Base-by-base conservation (phyloP, 2,797 vertebrate species). In the Chelmon rostratus region DNA sequence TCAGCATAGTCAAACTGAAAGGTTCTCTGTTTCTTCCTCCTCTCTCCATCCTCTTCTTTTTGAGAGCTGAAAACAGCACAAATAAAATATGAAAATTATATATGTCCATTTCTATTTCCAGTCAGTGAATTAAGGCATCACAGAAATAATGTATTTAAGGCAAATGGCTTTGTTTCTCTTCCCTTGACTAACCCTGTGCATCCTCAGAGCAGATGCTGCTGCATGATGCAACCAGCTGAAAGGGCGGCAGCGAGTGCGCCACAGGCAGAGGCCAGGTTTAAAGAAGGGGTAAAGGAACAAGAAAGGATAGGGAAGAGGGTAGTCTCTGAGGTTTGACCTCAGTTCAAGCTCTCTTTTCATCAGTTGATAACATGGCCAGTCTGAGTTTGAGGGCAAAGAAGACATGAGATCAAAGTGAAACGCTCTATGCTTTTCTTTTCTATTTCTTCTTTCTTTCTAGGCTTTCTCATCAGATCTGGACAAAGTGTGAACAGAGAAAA, bases 1-100 rank as follows among this genome's bases (percentile, higher is more conserved):
- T 86, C 82, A 1, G 93, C 9, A 71, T 83, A 92, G 67, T 82
- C 93, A 81, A 93, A 97, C 69, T 95, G 93, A 79, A 93, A 96
- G 0, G 92, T 95, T 68, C 88, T 91, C 68, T 90, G 93, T 80
- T 93, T 95, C 78, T 89, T 93, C 78, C 92, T 92, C 58, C 77
- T 88, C 74, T 90, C 91, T 68, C 92, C 91, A 85, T 95, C 92
- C 19, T 93, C 91, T 9, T 89, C 91, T 35, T 85, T 91, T 37
- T 95, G 91, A 71, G 94, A 94, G 33, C 95, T 95, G 74, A 68
- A 50, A 69, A 50, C 6, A 40, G 57, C 6, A 81, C 21, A 81
- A 56, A 63, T 1, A 11, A 49, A 57, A 68, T 35, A 11, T 5
- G 16, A 72, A 1, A 42, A 31, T 40, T 7, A 9, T 1, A 9